These are phyloP conservation scores for Manacus vitellinus DNA, from an alignment of 2,113 vertebrate genomes.

Conservation along the genomic window DNA sequence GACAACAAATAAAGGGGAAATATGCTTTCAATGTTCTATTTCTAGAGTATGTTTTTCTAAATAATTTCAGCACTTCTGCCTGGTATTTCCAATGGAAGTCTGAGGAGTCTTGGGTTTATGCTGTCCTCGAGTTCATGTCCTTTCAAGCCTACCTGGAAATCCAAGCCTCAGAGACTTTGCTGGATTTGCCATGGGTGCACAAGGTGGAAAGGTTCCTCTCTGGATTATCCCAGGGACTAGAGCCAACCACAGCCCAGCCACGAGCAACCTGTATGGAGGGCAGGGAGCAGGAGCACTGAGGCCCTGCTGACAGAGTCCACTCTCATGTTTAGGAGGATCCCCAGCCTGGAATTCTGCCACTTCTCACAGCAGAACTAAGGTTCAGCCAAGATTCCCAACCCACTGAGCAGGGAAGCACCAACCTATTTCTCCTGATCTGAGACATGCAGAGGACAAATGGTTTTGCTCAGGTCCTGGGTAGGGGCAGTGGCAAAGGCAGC, in stretches of 20 bases:
- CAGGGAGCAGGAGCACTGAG: background rate
- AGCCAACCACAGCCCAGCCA: background rate
- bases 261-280: accelerated
- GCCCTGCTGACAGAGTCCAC: background rate
- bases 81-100: background rate
- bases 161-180: background rate
- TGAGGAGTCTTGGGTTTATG: background rate
- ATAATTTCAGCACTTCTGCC: background rate
- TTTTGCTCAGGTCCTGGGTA: background rate
- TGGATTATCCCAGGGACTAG: background rate
- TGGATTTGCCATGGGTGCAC: accelerated
- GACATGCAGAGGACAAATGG: background rate
- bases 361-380: background rate
- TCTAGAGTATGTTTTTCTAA: background rate
- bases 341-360: background rate
- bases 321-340: background rate
- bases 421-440: background rate
- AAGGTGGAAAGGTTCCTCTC: background rate
- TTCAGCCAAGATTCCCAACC: background rate
- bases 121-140: background rate
- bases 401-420: background rate
- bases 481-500: background rate
- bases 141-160: background rate
- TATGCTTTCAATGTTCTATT: constrained; percentile 11
- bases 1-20: constrained; percentile 47